phyloP scores from a whole-genome alignment of 2,888 invertebrate genomes.

The Mycalesis mineus region DNA sequence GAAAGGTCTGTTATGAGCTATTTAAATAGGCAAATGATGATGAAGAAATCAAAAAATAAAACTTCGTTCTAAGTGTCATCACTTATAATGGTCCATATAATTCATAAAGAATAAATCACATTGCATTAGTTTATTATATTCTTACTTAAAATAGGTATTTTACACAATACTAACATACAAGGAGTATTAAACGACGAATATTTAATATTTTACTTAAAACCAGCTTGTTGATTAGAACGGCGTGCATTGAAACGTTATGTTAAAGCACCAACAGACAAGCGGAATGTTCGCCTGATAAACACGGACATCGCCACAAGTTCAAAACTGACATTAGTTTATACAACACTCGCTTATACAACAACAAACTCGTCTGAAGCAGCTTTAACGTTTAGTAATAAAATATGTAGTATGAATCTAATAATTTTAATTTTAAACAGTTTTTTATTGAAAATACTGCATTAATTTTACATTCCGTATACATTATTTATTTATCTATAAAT shows the following conservation, averaged over 20 bases:
- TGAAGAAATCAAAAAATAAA: conserved; percentile 36
- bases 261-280: conserved; percentile 13
- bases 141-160: conserved; percentile 35
- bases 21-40: not conserved
- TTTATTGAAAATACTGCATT: not conserved
- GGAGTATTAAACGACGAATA: conserved; percentile 54
- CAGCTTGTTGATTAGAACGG: conserved; percentile 33
- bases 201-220: conserved; percentile 29
- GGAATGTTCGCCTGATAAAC: not conserved
- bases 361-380: not conserved
- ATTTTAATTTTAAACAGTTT: not conserved
- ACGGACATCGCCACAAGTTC: not conserved
- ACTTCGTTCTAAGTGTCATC: conserved; percentile 41
- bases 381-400: not conserved
- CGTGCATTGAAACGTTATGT: conserved; percentile 19
- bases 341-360: not conserved
- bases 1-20: too few relatives aligned
- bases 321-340: not conserved
- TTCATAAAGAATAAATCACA: conserved; percentile 74
- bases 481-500: not conserved
- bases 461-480: not conserved
- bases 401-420: not conserved
- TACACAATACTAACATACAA: conserved; percentile 52
- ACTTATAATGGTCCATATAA: conserved; percentile 73
- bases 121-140: conserved; percentile 55